A percentile compares a stretch with the other conserved stretches of the same genome.
Evolutionary conservation across 2,113 vertebrate species (phyloP).

Genomic region (Lipotes vexillifer): DNA sequence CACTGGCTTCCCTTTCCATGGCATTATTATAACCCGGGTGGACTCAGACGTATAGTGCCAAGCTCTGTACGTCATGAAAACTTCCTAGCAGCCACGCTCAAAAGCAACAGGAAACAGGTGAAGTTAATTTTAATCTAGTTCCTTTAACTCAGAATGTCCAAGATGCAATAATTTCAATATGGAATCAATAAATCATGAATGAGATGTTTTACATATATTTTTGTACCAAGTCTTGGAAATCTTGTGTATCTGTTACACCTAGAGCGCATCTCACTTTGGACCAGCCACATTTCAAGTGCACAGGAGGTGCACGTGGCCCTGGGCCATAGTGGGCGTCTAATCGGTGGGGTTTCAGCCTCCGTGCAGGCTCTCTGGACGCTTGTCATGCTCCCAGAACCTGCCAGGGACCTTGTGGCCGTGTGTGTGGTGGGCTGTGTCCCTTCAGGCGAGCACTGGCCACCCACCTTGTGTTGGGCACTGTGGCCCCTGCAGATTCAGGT

Average conservation of each 20-base stretch:
- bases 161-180: neutral
- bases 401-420: fast-evolving
- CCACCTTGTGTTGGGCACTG: neutral
- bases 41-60: neutral
- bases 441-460: neutral
- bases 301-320: too few relatives aligned
- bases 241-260: neutral
- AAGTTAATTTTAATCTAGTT: neutral
- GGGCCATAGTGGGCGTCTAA: too few relatives aligned
- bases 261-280: neutral
- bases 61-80: neutral
- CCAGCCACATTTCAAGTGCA: neutral
- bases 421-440: fast-evolving
- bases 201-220: neutral
- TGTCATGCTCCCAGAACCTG: fast-evolving
- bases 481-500: too few relatives aligned
- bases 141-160: neutral
- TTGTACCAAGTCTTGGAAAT: neutral
- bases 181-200: neutral
- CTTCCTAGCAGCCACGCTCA: neutral
- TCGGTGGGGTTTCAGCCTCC: fast-evolving
- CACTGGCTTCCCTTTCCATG: neutral
- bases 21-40: neutral
- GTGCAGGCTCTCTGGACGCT: neutral
- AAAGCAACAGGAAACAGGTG: neutral